Base-by-base conservation (phyloP, 1,140 invertebrate genomes). In the Agraylea sexmaculata region DNA sequence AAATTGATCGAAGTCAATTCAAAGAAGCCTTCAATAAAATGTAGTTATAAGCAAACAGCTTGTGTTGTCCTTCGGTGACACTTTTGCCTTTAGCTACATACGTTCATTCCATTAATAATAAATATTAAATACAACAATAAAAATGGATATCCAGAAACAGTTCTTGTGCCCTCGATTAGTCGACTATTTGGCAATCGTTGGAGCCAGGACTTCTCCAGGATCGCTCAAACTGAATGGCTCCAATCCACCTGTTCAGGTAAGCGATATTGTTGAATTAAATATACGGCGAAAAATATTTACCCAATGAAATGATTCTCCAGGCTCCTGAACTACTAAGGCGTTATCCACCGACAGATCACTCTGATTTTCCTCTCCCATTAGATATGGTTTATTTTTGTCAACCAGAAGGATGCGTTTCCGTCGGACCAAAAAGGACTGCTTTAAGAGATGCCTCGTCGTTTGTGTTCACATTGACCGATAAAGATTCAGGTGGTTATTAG, bases 381-480 rank as follows among this genome's bases (percentile, higher is more conserved):
- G 95, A 99, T 66, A 94, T 99, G 75, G 92, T 97, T 5, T 96
- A 94, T 58, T 99, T 99, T 67, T 99, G 96, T 60, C 96, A 99
- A 64, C 96, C 96, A 0, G 96, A 99, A 69, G 95, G 95, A 33
- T 98, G 94, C 57, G 77, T 87, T 40, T 91, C 80, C 47, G 82
- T 90, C 30, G 90, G 88, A 17, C 87, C 86, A 2, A 79, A 86
- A 55, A 74, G 86, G 46, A 84, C 82, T 30, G 83, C 83, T 30
- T 62, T 84, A 16, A 68, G 90, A 37, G 91, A 97, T 60, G 83
- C 88, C 18, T 88, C 86, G 22, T 95, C 92, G 15, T 99, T 99
- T 68, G 92, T 98, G 5, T 99, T 99, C 58, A 93, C 91, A 3
- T 73, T 99, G 37, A 99, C 95, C 12, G 95, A 99, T 62, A 99